Evolutionary conservation across 2,888 invertebrate genomes (phyloP).

Genomic region (Orchesellides sinensis): DNA sequence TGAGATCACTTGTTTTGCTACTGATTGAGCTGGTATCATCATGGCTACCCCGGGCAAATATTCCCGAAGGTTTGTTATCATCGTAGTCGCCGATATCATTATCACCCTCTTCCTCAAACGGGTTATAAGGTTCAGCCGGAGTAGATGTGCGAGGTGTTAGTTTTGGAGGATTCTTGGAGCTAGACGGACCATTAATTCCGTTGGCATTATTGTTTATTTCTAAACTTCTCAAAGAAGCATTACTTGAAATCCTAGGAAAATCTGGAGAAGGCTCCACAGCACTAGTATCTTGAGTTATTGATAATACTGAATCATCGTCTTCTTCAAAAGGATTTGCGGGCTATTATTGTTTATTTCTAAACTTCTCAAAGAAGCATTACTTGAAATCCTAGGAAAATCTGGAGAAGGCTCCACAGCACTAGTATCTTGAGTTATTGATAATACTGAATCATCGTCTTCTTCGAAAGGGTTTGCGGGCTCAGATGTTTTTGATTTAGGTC

Average conservation of each 20-base stretch:
- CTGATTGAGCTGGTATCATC: conserved; percentile 69
- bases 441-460: conserved; percentile 7
- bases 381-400: not conserved
- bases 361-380: not conserved
- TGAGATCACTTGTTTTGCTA: conserved; percentile 68
- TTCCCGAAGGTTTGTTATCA: conserved; percentile 49
- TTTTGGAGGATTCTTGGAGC: conserved; percentile 53
- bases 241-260: conserved; percentile 1
- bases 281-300: not conserved
- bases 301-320: not conserved
- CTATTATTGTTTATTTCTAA: not conserved
- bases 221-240: not conserved
- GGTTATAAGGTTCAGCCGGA: conserved; percentile 60
- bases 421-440: not conserved
- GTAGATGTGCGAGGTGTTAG: conserved; percentile 48
- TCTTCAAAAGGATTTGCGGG: not conserved
- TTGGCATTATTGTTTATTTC: conserved; percentile 62
- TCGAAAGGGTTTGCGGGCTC: conserved; percentile 31
- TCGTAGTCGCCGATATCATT: conserved; percentile 67
- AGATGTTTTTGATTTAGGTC: conserved; percentile 28
- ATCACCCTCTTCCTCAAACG: conserved; percentile 71
- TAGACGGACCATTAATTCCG: too few relatives aligned
- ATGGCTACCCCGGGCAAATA: conserved; percentile 40
- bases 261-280: not conserved
- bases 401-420: not conserved